phyloP scores from a whole-genome alignment of 1,140 invertebrate genomes.

The Bombus waltoni region DNA sequence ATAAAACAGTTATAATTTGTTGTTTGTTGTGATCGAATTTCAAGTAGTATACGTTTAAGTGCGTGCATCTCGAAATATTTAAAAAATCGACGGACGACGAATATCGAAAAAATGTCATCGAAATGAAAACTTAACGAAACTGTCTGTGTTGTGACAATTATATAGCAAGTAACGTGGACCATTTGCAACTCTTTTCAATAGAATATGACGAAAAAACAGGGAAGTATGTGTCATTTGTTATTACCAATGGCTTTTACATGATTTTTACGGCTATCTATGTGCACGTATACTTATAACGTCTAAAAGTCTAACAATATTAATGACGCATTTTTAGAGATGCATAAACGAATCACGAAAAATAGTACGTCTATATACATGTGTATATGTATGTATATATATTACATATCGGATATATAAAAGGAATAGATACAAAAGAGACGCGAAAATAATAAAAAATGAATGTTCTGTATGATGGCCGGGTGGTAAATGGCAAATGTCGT shows the following conservation, averaged over 20 bases:
- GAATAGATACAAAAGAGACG: background rate
- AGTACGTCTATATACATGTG: background rate
- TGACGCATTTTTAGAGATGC: background rate
- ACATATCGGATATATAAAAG: background rate
- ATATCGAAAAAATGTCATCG: background rate
- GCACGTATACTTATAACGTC: background rate
- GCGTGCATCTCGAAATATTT: background rate
- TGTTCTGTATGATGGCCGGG: background rate
- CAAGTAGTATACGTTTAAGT: background rate
- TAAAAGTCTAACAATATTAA: background rate
- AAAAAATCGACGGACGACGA: background rate
- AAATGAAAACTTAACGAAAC: background rate
- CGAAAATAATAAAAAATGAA: background rate
- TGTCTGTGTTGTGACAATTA: background rate
- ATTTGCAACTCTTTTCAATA: background rate
- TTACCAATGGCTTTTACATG: background rate
- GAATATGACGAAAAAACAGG: background rate
- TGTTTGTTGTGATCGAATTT: background rate
- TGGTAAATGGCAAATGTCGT: background rate
- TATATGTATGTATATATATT: background rate
- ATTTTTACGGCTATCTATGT: too few species aligned
- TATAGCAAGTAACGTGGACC: background rate
- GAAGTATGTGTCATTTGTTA: background rate
- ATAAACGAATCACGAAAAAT: background rate
- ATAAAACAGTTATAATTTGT: background rate